These are phyloP conservation scores for Muscicapa adusta DNA, from an alignment of 2,113 vertebrate genomes.

Conservation along the genomic window DNA sequence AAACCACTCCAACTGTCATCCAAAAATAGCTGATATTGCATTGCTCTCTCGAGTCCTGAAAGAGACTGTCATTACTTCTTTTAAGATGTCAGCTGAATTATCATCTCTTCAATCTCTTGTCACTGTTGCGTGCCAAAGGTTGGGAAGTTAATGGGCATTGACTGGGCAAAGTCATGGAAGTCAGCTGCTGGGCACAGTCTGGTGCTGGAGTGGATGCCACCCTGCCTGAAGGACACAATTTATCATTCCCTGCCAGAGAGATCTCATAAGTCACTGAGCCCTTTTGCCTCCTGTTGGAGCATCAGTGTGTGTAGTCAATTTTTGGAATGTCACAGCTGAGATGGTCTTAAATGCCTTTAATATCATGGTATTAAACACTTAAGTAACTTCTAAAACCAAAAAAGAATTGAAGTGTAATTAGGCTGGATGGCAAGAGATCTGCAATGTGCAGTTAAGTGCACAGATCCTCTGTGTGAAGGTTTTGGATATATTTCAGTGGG, in stretches of 20 bases:
- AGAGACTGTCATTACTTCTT: background rate
- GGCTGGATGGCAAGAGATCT: background rate
- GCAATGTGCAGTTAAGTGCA: background rate
- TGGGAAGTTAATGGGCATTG: slow-evolving; percentile 1
- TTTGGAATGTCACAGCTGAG: background rate
- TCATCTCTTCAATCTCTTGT: background rate
- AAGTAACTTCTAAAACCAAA: background rate
- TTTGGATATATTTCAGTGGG: background rate
- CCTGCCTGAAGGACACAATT: background rate
- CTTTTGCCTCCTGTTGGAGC: background rate
- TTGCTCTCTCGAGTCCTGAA: background rate
- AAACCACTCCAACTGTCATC: background rate
- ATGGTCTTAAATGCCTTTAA: background rate
- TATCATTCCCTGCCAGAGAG: background rate
- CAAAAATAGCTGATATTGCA: background rate
- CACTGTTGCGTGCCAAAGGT: background rate
- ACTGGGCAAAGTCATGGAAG: background rate
- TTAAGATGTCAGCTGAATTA: background rate
- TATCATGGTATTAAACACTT: background rate
- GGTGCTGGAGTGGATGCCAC: background rate
- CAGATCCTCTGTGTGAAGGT: background rate
- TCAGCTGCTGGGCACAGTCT: background rate
- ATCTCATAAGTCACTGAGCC: background rate
- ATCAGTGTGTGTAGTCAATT: background rate
- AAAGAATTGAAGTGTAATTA: background rate